Evolutionary conservation across 2,888 invertebrate genomes (phyloP).

Genomic region (Protonemura montana): DNA sequence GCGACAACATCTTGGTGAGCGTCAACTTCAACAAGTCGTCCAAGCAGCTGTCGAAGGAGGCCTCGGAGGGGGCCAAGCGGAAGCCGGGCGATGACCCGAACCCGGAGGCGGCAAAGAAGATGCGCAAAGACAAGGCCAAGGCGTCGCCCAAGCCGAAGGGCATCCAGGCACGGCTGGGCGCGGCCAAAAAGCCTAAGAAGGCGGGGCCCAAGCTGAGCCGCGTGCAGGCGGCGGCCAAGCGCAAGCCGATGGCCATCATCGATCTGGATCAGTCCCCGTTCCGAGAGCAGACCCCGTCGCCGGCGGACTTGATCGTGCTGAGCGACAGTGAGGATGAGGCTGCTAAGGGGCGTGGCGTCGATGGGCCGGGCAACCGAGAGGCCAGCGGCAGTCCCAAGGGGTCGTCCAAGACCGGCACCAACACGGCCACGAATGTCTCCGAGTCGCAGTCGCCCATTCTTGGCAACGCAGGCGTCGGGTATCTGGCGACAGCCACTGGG

Average conservation of each 20-base stretch:
- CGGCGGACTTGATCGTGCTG: constrained; percentile 80
- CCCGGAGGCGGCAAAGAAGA: constrained; percentile 55
- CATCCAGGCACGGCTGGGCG: constrained; percentile 47
- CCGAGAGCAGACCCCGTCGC: constrained; percentile 81
- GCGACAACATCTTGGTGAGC: constrained; percentile 91
- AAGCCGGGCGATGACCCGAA: constrained; percentile 54
- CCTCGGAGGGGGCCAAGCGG: constrained; percentile 49
- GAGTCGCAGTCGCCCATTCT: constrained; percentile 51
- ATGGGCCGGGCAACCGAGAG: constrained; percentile 42
- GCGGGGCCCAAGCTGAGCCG: constrained; percentile 50
- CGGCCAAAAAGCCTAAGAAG: constrained; percentile 52
- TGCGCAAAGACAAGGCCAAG: constrained; percentile 58
- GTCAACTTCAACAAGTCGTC: constrained; percentile 76
- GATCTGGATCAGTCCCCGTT: constrained; percentile 87
- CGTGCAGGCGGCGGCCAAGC: constrained; percentile 60
- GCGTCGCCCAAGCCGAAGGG: constrained; percentile 50
- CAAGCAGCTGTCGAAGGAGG: constrained; percentile 56
- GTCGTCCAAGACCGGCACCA: constrained; percentile 43
- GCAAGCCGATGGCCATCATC: constrained; percentile 84
- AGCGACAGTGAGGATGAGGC: constrained; percentile 77
- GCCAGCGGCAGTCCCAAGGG: constrained; percentile 46
- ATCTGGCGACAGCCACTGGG: constrained; percentile 62
- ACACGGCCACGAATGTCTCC: constrained; percentile 47
- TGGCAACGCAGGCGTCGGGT: constrained; percentile 50
- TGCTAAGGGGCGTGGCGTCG: constrained; percentile 43